Base-by-base conservation (phyloP, 2,797 vertebrate species). In the Pelochelys cantorii region DNA sequence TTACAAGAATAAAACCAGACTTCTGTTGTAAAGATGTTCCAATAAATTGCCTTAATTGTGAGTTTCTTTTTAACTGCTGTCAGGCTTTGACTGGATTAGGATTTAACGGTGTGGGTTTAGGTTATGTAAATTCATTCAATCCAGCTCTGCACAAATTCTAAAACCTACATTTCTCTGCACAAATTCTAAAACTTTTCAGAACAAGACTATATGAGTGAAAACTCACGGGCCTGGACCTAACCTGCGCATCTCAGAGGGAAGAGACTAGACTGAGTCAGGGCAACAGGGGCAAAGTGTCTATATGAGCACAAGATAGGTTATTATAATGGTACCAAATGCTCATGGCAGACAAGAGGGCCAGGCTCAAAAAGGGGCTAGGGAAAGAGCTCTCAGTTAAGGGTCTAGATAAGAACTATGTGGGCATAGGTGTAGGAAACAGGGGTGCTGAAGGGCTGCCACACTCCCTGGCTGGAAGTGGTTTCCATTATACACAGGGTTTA, bases 31-130 rank as follows among this genome's bases (percentile, higher is more conserved):
- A 91, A 85, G 83, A 48, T 56, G 1, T 59, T 86, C 84, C 91
- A 7, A 11, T 60, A 74, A 65, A 2, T 83, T 83, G 25, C 79
- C 55, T 87, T 13, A 4, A 85, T 48, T 34, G 14, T 4, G 8
- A 37, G 80, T 93, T 84, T 59, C 23, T 62, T 83, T 53, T 14
- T 84, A 80, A 3, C 7, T 89, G 59, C 55, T 83, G 83, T 87
- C 74, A 48, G 74, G 83, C 65, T 94, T 92, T 79, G 84, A 59
- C 53, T 83, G 31, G 53, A 22, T 34, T 84, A n/a, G 93, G 83
- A 83, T 20, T 31, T 11, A 1, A 75, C 27, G 71, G 22, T 10
- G 17, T 34, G 10, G 3, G 1, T 83, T 91, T 78, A 77, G 4
- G 29, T 11, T 20, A 15, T 29, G 59, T 27, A 54, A 87, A 85